phyloP scores from a whole-genome alignment of 1,140 invertebrate genomes.

The Eumaeus atala region DNA sequence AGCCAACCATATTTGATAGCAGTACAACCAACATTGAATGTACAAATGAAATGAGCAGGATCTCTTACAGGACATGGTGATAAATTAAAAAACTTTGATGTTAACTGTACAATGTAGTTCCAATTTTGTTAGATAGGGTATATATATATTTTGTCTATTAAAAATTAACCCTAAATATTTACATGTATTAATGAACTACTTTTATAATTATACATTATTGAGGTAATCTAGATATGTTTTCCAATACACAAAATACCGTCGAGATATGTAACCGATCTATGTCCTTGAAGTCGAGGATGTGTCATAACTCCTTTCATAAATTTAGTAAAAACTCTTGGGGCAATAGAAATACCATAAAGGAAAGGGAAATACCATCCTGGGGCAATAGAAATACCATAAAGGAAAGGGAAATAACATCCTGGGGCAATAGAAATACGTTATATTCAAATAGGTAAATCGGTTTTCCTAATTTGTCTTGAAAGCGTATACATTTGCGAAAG shows the following conservation, averaged over 20 bases:
- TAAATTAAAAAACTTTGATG: slow-evolving; percentile 14
- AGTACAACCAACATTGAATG: slow-evolving; percentile 19
- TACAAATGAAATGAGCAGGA: slow-evolving; percentile 20
- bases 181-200: background rate
- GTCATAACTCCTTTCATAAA: slow-evolving; percentile 23
- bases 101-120: slow-evolving; percentile 15
- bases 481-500: slow-evolving; percentile 22
- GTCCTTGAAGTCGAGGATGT: slow-evolving; percentile 16
- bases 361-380: no score
- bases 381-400: slow-evolving; percentile 23
- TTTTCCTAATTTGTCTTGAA: slow-evolving; percentile 11
- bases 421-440: slow-evolving; percentile 20
- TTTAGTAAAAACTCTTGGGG: slow-evolving; percentile 28
- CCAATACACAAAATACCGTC: slow-evolving; percentile 28
- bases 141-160: slow-evolving; percentile 9
- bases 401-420: no score
- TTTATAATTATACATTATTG: slow-evolving; percentile 14
- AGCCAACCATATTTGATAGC: slow-evolving; percentile 23
- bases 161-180: slow-evolving; percentile 1
- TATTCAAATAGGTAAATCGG: slow-evolving; percentile 21
- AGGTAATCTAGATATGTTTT: slow-evolving; percentile 13
- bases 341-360: slow-evolving; percentile 22
- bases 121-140: slow-evolving; percentile 14
- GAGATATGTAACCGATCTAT: slow-evolving; percentile 21
- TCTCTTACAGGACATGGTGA: slow-evolving; percentile 16